Percentiles rank a stretch among this genome's conserved stretches.
Evolutionary conservation across 2,797 vertebrate genomes (phyloP).

Genomic region (Gallinago solitaria): DNA sequence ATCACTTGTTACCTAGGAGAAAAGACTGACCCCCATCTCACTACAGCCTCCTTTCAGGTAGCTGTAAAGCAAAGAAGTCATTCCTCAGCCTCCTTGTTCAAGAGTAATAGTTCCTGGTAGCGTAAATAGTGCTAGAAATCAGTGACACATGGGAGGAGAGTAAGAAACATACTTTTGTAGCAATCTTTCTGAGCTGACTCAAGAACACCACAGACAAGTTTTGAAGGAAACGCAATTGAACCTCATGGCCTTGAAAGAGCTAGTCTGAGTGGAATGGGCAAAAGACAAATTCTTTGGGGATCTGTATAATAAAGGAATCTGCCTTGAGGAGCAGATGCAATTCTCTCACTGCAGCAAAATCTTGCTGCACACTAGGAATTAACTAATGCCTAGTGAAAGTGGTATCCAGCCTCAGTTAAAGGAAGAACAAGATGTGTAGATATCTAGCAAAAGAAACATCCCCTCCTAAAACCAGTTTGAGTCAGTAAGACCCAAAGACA

Average conservation of each 20-base stretch:
- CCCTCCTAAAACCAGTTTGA: not conserved
- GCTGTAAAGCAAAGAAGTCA: not conserved
- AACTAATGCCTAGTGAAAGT: not conserved
- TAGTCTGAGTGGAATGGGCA: not conserved
- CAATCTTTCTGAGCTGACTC: not conserved
- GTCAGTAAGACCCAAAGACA: not conserved
- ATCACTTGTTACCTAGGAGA: not conserved
- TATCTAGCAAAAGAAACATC: not conserved
- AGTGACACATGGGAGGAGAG: not conserved
- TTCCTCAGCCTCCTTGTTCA: not conserved
- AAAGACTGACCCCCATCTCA: not conserved
- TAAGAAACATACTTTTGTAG: not conserved
- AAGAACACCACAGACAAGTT: not conserved
- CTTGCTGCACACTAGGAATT: not conserved
- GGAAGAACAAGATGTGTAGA: not conserved
- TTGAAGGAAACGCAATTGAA: not conserved
- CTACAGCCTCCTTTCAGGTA: not conserved
- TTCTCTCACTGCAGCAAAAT: not conserved
- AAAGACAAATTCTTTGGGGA: not conserved
- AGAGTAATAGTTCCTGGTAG: not conserved
- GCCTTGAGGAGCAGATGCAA: not conserved
- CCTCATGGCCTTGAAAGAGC: not conserved
- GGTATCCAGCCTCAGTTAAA: not conserved
- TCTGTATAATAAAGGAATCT: not conserved
- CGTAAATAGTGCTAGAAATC: not conserved